Evolutionary conservation across 2,888 invertebrate species (phyloP).

Genomic region (Drosophila monieri): DNA sequence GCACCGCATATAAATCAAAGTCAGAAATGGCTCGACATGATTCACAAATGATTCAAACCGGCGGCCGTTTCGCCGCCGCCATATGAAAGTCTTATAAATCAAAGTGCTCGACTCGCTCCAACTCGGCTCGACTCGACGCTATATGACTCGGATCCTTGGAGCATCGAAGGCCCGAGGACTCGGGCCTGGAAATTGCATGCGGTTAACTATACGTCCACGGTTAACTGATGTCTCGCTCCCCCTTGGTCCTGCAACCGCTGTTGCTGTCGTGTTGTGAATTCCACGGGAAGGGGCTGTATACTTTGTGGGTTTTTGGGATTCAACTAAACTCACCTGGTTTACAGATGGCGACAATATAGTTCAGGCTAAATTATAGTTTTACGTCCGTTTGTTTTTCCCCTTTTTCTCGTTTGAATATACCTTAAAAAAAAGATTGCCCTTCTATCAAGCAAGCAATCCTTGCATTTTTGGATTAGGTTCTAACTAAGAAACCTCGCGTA

Average conservation of each 20-base stretch:
- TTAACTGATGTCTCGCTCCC: slow-evolving; percentile 1
- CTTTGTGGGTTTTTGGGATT: neutral
- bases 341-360: neutral
- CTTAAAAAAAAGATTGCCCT: too few relatives aligned
- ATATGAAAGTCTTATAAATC: slow-evolving; percentile 76
- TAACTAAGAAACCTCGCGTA: too few relatives aligned
- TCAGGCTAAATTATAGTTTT: neutral
- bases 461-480: too few relatives aligned
- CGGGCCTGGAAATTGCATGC: slow-evolving; percentile 36
- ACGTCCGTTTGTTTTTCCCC: neutral
- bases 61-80: slow-evolving; percentile 47
- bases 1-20: slow-evolving; percentile 72
- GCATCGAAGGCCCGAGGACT: neutral
- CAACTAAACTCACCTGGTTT: too few relatives aligned
- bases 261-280: neutral
- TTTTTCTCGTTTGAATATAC: too few relatives aligned
- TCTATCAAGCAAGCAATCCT: too few relatives aligned
- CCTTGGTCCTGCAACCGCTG: neutral
- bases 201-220: slow-evolving; percentile 53
- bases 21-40: slow-evolving; percentile 71
- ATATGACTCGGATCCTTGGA: neutral
- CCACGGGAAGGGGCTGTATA: neutral
- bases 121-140: slow-evolving; percentile 1
- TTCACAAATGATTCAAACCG: slow-evolving; percentile 76
- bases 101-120: slow-evolving; percentile 38